Conservation (phyloP, 2,113 vertebrate genomes). For the Platanista minor region DNA sequence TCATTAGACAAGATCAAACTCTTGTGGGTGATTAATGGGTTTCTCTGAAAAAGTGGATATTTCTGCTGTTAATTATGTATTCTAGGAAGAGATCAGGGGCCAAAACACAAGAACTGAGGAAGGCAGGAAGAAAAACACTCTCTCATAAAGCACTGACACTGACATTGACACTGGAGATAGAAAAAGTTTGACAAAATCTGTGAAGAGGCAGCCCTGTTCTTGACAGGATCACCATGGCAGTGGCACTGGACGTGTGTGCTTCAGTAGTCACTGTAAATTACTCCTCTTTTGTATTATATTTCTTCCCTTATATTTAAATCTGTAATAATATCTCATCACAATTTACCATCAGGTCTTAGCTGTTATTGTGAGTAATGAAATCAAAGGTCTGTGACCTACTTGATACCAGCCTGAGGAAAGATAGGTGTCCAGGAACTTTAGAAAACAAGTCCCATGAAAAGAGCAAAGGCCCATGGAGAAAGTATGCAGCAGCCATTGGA, state of each 20-base stretch:
- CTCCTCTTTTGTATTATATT: not conserved
- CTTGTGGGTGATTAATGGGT: not conserved
- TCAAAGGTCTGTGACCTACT: not conserved
- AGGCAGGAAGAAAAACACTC: not conserved
- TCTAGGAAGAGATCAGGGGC: not conserved
- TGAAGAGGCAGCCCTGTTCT: not conserved
- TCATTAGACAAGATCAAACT: not conserved
- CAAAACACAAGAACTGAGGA: not conserved
- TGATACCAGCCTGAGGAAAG: not conserved
- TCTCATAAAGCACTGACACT: not conserved
- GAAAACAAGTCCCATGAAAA: not conserved
- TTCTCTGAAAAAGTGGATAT: not conserved
- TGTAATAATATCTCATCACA: not conserved
- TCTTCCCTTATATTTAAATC: not conserved
- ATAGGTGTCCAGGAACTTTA: not conserved
- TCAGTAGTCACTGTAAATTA: not conserved
- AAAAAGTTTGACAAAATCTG: not conserved
- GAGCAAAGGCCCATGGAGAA: not conserved
- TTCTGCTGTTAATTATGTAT: not conserved
- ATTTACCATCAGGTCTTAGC: not conserved
- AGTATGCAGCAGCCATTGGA: not conserved
- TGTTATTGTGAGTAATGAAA: not conserved
- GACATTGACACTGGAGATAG: not conserved
- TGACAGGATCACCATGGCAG: not conserved
- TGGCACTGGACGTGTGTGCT: accelerated